phyloP scores from a whole-genome alignment of 2,797 vertebrate species.

The Chaetophractus vellerosus region DNA sequence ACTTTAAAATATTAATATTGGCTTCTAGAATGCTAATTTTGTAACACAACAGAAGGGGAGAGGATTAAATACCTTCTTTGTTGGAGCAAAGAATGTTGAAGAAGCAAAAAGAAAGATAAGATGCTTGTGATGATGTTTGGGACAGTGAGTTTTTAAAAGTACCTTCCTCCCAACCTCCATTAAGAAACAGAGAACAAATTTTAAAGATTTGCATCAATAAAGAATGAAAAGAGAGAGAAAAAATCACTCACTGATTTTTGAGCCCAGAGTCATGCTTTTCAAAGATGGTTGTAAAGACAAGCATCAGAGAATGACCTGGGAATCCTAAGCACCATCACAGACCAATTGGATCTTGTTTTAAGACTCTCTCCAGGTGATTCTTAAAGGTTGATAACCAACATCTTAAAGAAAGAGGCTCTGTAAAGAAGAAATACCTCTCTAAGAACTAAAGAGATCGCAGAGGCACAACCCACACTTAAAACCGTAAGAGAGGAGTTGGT shows the following conservation, averaged over 20 bases:
- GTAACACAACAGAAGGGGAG: neutral
- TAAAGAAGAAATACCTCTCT: neutral
- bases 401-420: neutral
- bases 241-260: neutral
- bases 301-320: neutral
- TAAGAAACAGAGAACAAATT: neutral
- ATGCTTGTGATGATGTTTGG: neutral
- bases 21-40: neutral
- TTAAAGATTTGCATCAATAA: neutral
- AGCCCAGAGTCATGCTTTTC: neutral
- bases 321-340: neutral
- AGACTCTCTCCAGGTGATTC: neutral
- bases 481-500: neutral
- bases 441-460: neutral
- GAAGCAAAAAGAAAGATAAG: neutral
- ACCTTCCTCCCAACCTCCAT: neutral
- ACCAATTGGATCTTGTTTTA: neutral
- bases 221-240: neutral
- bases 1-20: neutral
- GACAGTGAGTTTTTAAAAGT: neutral
- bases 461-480: neutral
- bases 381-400: neutral
- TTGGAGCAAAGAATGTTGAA: neutral
- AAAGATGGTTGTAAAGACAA: neutral
- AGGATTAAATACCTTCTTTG: neutral